Conservation (phyloP, 2,113 vertebrate species). For the Phodopus roborovskii region DNA sequence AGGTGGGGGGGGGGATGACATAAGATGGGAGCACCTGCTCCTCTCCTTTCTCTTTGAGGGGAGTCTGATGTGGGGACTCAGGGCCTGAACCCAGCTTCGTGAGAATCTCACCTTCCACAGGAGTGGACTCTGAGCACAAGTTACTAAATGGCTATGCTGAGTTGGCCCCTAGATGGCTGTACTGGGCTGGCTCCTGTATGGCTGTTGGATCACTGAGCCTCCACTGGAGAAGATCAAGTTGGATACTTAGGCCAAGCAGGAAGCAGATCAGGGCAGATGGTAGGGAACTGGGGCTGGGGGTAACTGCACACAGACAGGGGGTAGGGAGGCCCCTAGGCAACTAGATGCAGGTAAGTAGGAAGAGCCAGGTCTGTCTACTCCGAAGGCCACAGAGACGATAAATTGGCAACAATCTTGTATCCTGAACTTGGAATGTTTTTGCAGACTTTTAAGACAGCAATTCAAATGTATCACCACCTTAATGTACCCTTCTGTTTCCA, state of each 20-base stretch:
- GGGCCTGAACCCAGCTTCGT: neutral
- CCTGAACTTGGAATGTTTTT: neutral
- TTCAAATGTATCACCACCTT: too few species aligned
- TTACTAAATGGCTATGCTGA: fast-evolving
- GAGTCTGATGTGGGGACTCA: fast-evolving
- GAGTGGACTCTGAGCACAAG: neutral
- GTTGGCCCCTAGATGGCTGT: fast-evolving
- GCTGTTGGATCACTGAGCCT: fast-evolving
- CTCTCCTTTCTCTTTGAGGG: neutral
- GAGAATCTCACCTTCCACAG: too few species aligned
- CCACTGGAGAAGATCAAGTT: neutral
- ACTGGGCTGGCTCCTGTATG: fast-evolving
- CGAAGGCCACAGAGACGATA: neutral
- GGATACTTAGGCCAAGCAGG: fast-evolving
- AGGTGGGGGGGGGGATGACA: fast-evolving
- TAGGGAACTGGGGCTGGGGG: fast-evolving
- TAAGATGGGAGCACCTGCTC: too few species aligned
- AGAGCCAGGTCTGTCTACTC: fast-evolving
- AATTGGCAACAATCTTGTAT: neutral
- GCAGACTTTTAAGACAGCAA: neutral
- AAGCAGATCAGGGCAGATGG: fast-evolving
- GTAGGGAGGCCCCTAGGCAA: fast-evolving
- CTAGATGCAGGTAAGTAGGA: fast-evolving
- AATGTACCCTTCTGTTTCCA: neutral
- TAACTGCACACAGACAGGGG: neutral